Percentiles rank a stretch among this genome's conserved stretches.
Conservation (phyloP, 64 coral and sea anemone species). For the Porites lutea region DNA sequence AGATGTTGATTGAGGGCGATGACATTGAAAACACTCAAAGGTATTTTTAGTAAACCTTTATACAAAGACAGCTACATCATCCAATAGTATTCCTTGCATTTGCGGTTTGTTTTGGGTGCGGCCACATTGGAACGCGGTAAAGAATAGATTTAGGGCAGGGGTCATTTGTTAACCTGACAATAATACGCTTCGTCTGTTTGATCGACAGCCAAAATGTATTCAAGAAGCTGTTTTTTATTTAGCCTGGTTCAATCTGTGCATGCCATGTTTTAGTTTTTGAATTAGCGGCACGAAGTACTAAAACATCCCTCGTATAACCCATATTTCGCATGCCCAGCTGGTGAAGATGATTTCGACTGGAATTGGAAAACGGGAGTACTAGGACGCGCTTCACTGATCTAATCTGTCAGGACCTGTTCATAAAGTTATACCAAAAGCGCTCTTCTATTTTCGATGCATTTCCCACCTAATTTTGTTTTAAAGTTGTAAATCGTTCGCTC, state of each 20-base stretch:
- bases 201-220: not conserved
- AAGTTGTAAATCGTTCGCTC: too few relatives aligned
- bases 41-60: constrained; percentile 39
- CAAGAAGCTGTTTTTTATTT: not conserved
- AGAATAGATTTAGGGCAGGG: constrained; percentile 1
- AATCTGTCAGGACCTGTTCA: not conserved
- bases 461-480: too few relatives aligned
- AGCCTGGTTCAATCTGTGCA: not conserved
- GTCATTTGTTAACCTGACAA: not conserved
- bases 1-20: constrained; percentile 10
- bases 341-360: not conserved
- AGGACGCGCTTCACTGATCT: not conserved
- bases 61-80: not conserved
- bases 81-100: not conserved
- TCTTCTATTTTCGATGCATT: not conserved
- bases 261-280: not conserved
- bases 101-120: constrained; percentile 45
- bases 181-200: not conserved
- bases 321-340: not conserved
- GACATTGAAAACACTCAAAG: constrained; percentile 33
- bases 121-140: constrained; percentile 9
- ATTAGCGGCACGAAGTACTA: not conserved
- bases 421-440: not conserved
- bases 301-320: not conserved
- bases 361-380: too few relatives aligned